Conservation (phyloP, 1,140 invertebrate species). For the Caenorhabditis remanei region DNA sequence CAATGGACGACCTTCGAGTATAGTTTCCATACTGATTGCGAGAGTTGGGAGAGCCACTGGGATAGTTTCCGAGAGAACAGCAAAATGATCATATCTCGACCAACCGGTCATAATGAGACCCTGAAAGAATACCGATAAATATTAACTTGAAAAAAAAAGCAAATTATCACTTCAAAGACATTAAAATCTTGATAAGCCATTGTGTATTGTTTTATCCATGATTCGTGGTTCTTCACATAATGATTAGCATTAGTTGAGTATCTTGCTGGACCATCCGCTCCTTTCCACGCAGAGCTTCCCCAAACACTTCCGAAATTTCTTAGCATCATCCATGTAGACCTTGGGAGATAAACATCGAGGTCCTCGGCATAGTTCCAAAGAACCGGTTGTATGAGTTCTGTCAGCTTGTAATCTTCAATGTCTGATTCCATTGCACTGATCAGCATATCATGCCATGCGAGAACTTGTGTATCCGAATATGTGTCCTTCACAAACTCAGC, state of each 20-base stretch:
- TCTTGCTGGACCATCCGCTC: slow-evolving; percentile 74
- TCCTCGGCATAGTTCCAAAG: slow-evolving; percentile 77
- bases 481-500: slow-evolving; percentile 71
- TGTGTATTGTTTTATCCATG: slow-evolving; percentile 73
- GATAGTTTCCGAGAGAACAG: slow-evolving; percentile 90
- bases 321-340: slow-evolving; percentile 72
- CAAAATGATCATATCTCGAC: slow-evolving; percentile 88
- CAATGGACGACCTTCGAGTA: slow-evolving; percentile 62
- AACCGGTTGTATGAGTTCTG: slow-evolving; percentile 71
- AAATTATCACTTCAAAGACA: slow-evolving; percentile 66
- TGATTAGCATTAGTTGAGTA: slow-evolving; percentile 75
- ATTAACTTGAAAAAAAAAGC: slow-evolving; percentile 24
- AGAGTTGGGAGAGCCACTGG: slow-evolving; percentile 86
- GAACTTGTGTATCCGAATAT: slow-evolving; percentile 70
- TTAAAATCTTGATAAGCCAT: slow-evolving; percentile 74
- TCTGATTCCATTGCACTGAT: slow-evolving; percentile 64
- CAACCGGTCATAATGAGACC: slow-evolving; percentile 76
- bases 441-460: slow-evolving; percentile 77
- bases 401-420: slow-evolving; percentile 66
- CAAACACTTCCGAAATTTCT: slow-evolving; percentile 87
- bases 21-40: slow-evolving; percentile 78
- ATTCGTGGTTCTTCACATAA: slow-evolving; percentile 76
- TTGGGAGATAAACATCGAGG: slow-evolving; percentile 74
- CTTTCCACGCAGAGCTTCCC: slow-evolving; percentile 92
- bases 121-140: slow-evolving; percentile 59